Percentiles rank a stretch among this genome's conserved stretches.
These are phyloP conservation scores for Eristalis tenax DNA, from an alignment of 2,888 invertebrate species.

Conservation along the genomic window DNA sequence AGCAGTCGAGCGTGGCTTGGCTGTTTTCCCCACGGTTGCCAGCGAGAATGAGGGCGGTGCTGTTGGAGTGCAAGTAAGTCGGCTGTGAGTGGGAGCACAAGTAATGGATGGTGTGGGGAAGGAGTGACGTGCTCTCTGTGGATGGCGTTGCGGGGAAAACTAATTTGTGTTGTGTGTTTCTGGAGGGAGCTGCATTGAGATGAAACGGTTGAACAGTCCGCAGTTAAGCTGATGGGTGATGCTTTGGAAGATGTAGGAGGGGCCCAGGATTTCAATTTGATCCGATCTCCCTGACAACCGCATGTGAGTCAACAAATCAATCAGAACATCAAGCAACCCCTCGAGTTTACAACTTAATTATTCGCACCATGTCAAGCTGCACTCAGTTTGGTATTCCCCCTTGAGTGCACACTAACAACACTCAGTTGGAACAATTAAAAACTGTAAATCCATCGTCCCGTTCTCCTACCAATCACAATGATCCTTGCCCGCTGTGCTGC, in stretches of 20 bases:
- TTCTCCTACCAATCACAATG: too few species aligned
- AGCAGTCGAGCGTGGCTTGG: neutral
- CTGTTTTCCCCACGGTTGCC: neutral
- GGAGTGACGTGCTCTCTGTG: neutral
- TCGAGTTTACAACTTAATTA: neutral
- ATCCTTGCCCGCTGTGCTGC: neutral
- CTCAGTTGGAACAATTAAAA: slow-evolving; percentile 1
- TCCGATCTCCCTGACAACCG: neutral
- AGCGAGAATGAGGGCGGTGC: neutral
- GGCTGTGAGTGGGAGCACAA: neutral
- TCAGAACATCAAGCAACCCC: neutral
- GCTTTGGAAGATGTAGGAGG: too few species aligned
- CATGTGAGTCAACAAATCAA: neutral
- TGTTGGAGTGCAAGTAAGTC: neutral
- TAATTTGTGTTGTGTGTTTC: too few species aligned
- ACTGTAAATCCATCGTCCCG: neutral
- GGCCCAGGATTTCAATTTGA: neutral
- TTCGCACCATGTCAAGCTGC: neutral
- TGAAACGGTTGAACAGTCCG: neutral
- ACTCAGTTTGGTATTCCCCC: neutral
- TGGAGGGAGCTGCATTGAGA: too few species aligned
- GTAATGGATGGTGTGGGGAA: neutral
- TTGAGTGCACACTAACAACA: neutral
- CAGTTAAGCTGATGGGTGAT: too few species aligned
- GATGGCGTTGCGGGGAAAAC: too few species aligned